Evolutionary conservation across 37 sponge, comb jelly and placozoan species (phyloP), one percentile per base, ranked within the genome.

Genomic region (Ephydatia muelleri): DNA sequence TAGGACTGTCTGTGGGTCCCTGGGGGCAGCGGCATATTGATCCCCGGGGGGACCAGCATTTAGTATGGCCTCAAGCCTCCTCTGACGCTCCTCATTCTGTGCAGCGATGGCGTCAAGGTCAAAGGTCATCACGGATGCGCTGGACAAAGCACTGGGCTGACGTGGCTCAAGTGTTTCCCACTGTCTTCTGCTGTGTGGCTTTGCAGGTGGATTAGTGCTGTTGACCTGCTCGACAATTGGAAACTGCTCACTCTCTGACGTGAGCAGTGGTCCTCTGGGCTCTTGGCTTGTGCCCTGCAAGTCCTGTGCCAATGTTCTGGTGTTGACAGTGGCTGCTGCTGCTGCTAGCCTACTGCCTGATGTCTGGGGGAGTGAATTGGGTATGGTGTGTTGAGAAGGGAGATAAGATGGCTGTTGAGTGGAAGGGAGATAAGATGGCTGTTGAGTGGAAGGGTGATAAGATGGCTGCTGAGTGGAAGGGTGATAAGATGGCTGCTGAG

Each of bases 71-170:
- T 97, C 95, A 38, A 97, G 76, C 30, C 93, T 65, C 31, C 78
- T 68, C 79, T 81, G 67, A 29, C 98, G 73, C 75, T 95, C 91
- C 76, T 93, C 87, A 82, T 97, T 97, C 37, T 80, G 82, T 33
- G 80, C 82, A 23, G 95, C 95, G 66, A 97, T 82, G 49, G 68
- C 74, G 25, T 95, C 93, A 8, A 94, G 87, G 73, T 94, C 92
- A 49, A 91, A 76, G 21, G 81, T 49, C 21, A 77, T 65, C 30
- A 85, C 65, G 3, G 86, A 78, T 12, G 76, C 70, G 27, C n/a
- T 23, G 2, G 76, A 85, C 16, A 67, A 57, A 57, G 57, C 57
- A 11, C 57, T 57, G 57, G 57, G 19, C 57, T 57, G 57, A 57
- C 57, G 57, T 57, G 57, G 57, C 16, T 57, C 57, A 1, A 57